Base-by-base conservation (phyloP, 2,888 invertebrate genomes). In the Erebia palarica region DNA sequence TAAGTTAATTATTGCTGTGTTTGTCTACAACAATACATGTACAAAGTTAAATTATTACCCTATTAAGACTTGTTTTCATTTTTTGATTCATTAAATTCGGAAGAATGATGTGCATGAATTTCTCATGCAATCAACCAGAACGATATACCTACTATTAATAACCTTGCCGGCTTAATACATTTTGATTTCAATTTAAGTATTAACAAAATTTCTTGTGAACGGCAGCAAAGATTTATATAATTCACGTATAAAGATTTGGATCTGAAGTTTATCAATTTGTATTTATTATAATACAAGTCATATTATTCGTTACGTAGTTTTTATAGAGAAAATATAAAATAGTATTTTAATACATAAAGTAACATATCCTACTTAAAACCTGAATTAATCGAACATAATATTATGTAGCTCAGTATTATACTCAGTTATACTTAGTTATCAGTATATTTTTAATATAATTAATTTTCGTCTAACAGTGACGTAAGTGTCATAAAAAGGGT, bases 1-100 rank as follows among this genome's bases (percentile, higher is more conserved):
- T 83, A 80, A 82, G 82, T 81, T 83, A 85, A 86, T 90, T 85
- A 87, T 85, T 82, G 82, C 82, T 84, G 79, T 84, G 83, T 85
- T 83, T 82, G 79, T 83, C 78, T 78, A 59, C 67, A 67, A 47
- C 36, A 36, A 9, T 59, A 67, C 47, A 14, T 59, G 73, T 78
- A 81, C 76, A 79, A 80, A 82, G 69, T 78, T 82, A 80, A 84
- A 79, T 89, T 85, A 89, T 86, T 78, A 81, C 86, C 84, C 81
- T 80, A 85, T 84, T 85, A 87, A 78, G 77, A 78, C 77, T 81
- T 77, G 75, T 81, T 84, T 69, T 57, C 42, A 49, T 59, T 67
- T 73, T 73, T 74, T 75, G n/a, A 70, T 63, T 68, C 65, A 67
- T 67, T 70, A 65, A 60, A 68, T 73, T 75, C 63, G 70, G 65